Base-by-base conservation (phyloP, 2,113 vertebrate species). In the Xenus cinereus region DNA sequence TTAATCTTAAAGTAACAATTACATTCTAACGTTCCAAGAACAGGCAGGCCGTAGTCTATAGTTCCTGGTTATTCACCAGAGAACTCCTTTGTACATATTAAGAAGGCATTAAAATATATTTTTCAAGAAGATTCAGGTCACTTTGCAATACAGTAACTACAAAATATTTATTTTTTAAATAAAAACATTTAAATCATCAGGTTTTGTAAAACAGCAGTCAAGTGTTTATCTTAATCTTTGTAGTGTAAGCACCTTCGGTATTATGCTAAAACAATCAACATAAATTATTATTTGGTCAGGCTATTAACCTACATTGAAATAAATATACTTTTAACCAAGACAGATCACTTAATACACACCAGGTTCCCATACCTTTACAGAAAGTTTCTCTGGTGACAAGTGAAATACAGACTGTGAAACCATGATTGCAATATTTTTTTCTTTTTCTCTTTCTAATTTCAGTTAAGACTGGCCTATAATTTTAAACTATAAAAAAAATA, bases 131-230 rank as follows among this genome's bases (percentile, higher is more conserved):
- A 91, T 75, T 74, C 91, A 89, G 81, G 53, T 96, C 89, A 89
- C 73, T 92, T 89, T 56, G 35, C 56, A 87, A 60, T 68, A 84
- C 27, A 68, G 73, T 82, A 92, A 48, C 95, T 97, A 95, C 77
- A 93, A 96, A 97, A 97, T 62, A 87, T 96, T 96, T 94, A 76
- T 91, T 96, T 88, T 97, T 97, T 97, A 97, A 97, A 97, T 97
- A 97, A 96, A 94, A 95, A 97, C 69, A 93, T 95, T 95, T 90
- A 87, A 95, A 94, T 95, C 96, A 97, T 79, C 87, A 93, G 94
- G 68, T 95, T 96, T 97, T 95, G 62, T 91, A 93, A 94, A 95
- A 97, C 73, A 97, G 87, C 41, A 41, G 43, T 92, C 85, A 95
- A 95, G 91, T 91, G 89, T 86, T 71, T 74, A 79, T 90, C 92